Evolutionary conservation across 2,797 vertebrate species (phyloP).

Genomic region (Gastrophryne carolinensis): DNA sequence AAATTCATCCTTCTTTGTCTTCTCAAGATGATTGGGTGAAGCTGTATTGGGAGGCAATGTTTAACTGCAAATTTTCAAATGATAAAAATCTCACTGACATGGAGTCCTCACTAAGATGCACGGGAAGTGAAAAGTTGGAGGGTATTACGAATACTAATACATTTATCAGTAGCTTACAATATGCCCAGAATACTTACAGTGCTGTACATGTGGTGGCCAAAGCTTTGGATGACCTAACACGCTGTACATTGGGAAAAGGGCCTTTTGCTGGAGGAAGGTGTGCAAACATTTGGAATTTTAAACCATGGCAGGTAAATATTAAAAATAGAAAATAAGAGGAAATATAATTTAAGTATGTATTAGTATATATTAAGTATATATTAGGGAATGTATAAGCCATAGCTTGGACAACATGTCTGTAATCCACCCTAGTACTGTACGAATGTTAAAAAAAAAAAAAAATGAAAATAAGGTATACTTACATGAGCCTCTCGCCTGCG

Average conservation of each 20-base stretch:
- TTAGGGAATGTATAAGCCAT: too few species aligned
- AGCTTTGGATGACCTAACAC: not conserved
- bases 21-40: not conserved
- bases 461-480: too few species aligned
- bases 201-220: not conserved
- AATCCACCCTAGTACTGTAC: too few species aligned
- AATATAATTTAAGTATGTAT: too few species aligned
- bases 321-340: too few species aligned
- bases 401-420: too few species aligned
- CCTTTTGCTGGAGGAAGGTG: not conserved
- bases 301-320: conserved; percentile 17
- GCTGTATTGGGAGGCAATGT: conserved; percentile 1
- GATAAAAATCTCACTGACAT: not conserved
- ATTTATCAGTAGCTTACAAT: not conserved
- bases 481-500: too few species aligned
- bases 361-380: too few species aligned
- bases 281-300: not conserved
- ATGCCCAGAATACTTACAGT: not conserved
- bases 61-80: not conserved
- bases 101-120: not conserved
- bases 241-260: not conserved
- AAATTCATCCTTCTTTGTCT: not conserved
- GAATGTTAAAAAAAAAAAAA: too few species aligned
- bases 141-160: not conserved
- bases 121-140: not conserved